Percentiles rank a stretch among this genome's conserved stretches.
phyloP scores from a whole-genome alignment of 2,888 invertebrate genomes.

The Drosophila putrida region DNA sequence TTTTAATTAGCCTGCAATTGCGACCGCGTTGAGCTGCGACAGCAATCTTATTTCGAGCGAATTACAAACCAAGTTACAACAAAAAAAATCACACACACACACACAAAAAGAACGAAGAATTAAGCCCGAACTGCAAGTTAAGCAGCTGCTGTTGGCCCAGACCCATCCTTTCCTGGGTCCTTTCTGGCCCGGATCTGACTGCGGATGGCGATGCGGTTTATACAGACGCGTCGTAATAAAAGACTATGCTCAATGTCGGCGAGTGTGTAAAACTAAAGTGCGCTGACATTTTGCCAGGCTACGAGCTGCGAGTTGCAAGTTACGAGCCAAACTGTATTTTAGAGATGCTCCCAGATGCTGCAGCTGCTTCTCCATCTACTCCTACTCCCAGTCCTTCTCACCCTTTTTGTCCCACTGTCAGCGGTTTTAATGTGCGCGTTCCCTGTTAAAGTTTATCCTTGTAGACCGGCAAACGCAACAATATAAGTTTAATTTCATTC shows the following conservation, averaged over 20 bases:
- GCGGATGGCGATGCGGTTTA: constrained; percentile 43
- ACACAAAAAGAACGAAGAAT: not conserved
- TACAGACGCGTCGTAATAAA: constrained; percentile 62
- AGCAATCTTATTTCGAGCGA: constrained; percentile 71
- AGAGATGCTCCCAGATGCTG: constrained; percentile 40
- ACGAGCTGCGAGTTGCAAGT: constrained; percentile 11
- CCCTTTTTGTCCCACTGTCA: constrained; percentile 50
- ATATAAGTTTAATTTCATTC: constrained; percentile 78
- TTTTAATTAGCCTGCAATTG: constrained; percentile 77
- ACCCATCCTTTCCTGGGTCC: not conserved
- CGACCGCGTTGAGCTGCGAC: constrained; percentile 57
- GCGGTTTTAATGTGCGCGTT: constrained; percentile 70
- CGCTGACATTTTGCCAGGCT: constrained; percentile 71
- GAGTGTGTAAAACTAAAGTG: constrained; percentile 75
- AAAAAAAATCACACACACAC: constrained; percentile 11
- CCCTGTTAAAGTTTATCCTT: constrained; percentile 67
- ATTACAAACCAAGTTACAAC: constrained; percentile 60
- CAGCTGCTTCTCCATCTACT: constrained; percentile 33
- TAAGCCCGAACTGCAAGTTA: constrained; percentile 57
- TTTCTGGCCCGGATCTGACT: constrained; percentile 29
- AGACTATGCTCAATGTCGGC: constrained; percentile 75
- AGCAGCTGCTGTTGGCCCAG: constrained; percentile 66
- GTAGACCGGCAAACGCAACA: constrained; percentile 67
- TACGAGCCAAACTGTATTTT: constrained; percentile 13
- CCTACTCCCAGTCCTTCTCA: constrained; percentile 25